Percentiles rank a stretch among this genome's conserved stretches.
These are phyloP conservation scores for Callopanchax toddi DNA, from an alignment of 2,113 vertebrate genomes.

Conservation along the genomic window DNA sequence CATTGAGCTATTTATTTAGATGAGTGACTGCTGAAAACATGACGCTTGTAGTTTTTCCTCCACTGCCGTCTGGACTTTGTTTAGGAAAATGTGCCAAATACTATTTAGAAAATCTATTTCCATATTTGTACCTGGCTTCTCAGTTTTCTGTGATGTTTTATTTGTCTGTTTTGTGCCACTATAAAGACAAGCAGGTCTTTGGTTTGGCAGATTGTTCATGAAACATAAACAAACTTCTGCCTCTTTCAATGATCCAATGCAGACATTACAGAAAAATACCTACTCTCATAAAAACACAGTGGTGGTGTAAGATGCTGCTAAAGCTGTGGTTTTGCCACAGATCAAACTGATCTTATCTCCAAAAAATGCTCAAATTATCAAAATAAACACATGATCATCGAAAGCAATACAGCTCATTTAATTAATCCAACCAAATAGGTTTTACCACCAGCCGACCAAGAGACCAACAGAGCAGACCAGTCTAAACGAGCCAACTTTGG, in stretches of 20 bases:
- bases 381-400: slow-evolving; percentile 1
- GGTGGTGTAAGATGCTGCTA: no score
- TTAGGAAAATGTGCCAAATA: slow-evolving; percentile 26
- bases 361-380: slow-evolving; percentile 3
- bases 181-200: slow-evolving; percentile 26
- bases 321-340: not conserved
- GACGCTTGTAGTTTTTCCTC: slow-evolving; percentile 21
- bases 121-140: slow-evolving; percentile 32
- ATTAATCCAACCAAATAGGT: slow-evolving; percentile 31
- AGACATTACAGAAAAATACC: slow-evolving; percentile 46
- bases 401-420: slow-evolving; percentile 21
- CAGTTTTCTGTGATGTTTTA: slow-evolving; percentile 24
- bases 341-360: slow-evolving; percentile 31
- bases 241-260: slow-evolving; percentile 42
- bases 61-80: slow-evolving; percentile 23
- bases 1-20: slow-evolving; percentile 27
- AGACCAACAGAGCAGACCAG: no score
- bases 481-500: slow-evolving; percentile 33
- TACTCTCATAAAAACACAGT: slow-evolving; percentile 52
- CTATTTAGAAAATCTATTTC: slow-evolving; percentile 23
- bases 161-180: slow-evolving; percentile 27
- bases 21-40: slow-evolving; percentile 30
- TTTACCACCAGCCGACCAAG: slow-evolving; percentile 28
- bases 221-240: slow-evolving; percentile 46
- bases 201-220: slow-evolving; percentile 44